Evolutionary conservation across 2,888 invertebrate genomes (phyloP), one percentile per base, ranked within the genome.

Genomic region (Andrena hattorfiana): DNA sequence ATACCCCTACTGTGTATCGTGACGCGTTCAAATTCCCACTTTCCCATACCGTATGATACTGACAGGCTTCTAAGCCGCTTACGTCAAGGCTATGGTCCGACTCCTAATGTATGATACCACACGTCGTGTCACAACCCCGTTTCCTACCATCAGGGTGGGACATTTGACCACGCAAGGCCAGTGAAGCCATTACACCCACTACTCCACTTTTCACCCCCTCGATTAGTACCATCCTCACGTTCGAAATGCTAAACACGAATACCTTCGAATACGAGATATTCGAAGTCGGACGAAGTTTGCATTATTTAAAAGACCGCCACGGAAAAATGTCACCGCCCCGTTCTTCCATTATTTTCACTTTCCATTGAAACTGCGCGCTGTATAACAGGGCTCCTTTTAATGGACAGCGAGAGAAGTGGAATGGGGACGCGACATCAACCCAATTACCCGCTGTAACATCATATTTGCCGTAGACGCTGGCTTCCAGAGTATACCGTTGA

Each of bases 41-140:
- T 67, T 54, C n/a, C 68, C 42, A 35, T 69, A 69, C 56, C 13
- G 42, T 28, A 35, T 42, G 72, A 71, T 78, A 68, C 60, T 71
- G 78, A n/a, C 48, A 20, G 83, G 83, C 71, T 83, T 83, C 83
- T 83, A 56, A 84, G 49, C 74, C 78, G 64, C 71, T 84, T 84
- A 83, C 48, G 32, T 20, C 75, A 83, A 84, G 83, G 83, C 63
- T 83, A 67, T 28, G 51, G 48, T 13, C 51, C 48, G 42, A 77
- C 16, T 66, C 26, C 59, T 68, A 26, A 32, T n/a, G 32, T 23
- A 13, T 23, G 54, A 54, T 10, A 16, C 35, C 13, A 23, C 26
- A 7, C 59, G 66, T 69, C 49, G 49, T 28, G 56, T 78, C 68
- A 64, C 49, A 59, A 69, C 59, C 59, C 63, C 56, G 23, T 64